A percentile compares a stretch with the other conserved stretches of the same genome.
These are phyloP conservation scores for Agapetus fuscipes DNA, from an alignment of 2,888 invertebrate genomes.

Conservation along the genomic window DNA sequence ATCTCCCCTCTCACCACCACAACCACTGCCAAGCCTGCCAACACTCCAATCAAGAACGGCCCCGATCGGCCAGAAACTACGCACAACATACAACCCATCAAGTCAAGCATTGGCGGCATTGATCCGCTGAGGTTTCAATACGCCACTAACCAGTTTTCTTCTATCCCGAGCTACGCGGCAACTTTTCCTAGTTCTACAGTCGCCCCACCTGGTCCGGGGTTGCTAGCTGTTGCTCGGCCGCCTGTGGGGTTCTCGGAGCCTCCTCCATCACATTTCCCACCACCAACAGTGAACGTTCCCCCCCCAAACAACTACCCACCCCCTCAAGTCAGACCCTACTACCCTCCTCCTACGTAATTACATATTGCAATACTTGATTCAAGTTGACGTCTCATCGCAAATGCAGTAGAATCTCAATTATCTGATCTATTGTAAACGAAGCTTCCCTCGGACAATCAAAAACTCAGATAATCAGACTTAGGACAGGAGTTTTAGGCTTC, in stretches of 20 bases:
- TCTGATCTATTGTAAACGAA: too few relatives aligned
- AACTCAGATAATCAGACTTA: too few relatives aligned
- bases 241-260: conserved; percentile 22
- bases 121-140: conserved; percentile 23
- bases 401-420: too few relatives aligned
- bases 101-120: conserved; percentile 24
- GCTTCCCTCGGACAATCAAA: too few relatives aligned
- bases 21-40: conserved; percentile 23
- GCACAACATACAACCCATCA: conserved; percentile 30
- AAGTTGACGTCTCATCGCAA: too few relatives aligned
- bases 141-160: conserved; percentile 27
- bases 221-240: conserved; percentile 29
- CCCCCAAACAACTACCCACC: conserved; percentile 35
- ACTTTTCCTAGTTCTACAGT: conserved; percentile 32
- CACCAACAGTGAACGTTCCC: conserved; percentile 35
- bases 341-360: conserved; percentile 33
- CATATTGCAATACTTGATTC: too few relatives aligned
- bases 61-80: conserved; percentile 28
- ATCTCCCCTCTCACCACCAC: too few relatives aligned
- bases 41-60: conserved; percentile 39
- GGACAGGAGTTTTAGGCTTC: too few relatives aligned
- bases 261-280: conserved; percentile 28
- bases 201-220: conserved; percentile 30
- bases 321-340: conserved; percentile 35
- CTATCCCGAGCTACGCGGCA: conserved; percentile 38